Conservation (phyloP, 2,113 vertebrate species). For the Toxotes chatareus region DNA sequence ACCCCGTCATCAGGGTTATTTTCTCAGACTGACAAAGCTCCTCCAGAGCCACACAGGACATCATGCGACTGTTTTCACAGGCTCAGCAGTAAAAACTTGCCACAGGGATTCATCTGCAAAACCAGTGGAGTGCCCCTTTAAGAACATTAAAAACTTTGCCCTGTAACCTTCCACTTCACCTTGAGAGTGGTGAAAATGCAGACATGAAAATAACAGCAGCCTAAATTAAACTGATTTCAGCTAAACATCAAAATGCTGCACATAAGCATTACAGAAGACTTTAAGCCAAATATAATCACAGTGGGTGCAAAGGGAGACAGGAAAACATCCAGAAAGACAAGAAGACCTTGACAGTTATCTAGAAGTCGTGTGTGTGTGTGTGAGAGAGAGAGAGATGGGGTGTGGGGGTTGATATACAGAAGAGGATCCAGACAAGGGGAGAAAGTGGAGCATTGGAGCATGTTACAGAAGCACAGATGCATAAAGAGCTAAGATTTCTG, state of each 20-base stretch:
- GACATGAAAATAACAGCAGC: not conserved
- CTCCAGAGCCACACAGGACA: not conserved
- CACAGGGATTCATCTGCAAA: too few species aligned
- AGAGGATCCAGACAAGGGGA: conserved; percentile 45
- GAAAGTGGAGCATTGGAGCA: conserved; percentile 71
- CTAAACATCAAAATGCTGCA: not conserved
- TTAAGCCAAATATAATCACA: not conserved
- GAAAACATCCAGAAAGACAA: not conserved
- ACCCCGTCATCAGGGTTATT: too few species aligned
- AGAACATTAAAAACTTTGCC: not conserved
- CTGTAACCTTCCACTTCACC: too few species aligned
- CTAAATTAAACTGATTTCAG: not conserved
- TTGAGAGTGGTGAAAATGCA: not conserved
- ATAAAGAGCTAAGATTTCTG: conserved; percentile 63
- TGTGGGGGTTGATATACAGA: conserved; percentile 5
- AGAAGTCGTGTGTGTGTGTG: not conserved
- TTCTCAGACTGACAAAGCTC: not conserved
- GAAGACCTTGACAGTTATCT: not conserved
- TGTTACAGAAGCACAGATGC: conserved; percentile 73
- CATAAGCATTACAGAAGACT: not conserved
- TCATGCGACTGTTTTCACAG: too few species aligned
- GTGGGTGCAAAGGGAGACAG: not conserved
- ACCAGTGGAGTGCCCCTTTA: not conserved
- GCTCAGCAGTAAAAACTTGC: too few species aligned
- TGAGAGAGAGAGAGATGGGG: not conserved